Base-by-base conservation (phyloP, 30 jellyfish, hydroid and myxozoan genomes). In the Sanderia malayensis region DNA sequence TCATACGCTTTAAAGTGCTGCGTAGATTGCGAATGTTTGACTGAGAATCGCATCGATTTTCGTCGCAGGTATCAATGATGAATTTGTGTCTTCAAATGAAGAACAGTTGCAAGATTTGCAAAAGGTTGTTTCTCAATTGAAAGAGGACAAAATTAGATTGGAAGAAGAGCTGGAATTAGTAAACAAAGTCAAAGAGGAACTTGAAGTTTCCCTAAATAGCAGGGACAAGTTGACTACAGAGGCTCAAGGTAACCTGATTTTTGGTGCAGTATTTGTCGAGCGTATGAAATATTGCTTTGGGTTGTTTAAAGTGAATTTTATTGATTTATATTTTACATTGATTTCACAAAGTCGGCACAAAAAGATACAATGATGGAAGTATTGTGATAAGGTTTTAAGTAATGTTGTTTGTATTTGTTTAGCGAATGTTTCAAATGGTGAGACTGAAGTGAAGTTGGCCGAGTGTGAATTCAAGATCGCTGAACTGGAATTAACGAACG, bases 401-500 rank as follows among this genome's bases (percentile, higher is more conserved):
- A n/a, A n/a, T n/a, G n/a, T n/a, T 37, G 52, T 37, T 37, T 37
- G 10, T 13, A 4, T 37, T 37, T 13, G 13, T 37, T 37, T 13
- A 37, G 52, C 52, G 6, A 37, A 37, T 37, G 52, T 37, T 6
- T 37, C 52, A 37, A 37, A 13, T 37, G 52, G 52, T 37, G 52
- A 37, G 13, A 13, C 52, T 17, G 71, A 31, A 47, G 22, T 8
- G 71, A 49, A 70, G 26, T 2, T 70, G 46, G 71, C 52, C 0
- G 60, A 46, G 1, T 70, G 70, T 18, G 71, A 44, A 13, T 2
- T 52, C 60, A 70, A 49, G 28, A 13, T 52, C 19, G 71, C 34
- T 19, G 55, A 52, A 27, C 17, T 70, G 60, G 82, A 44, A 74
- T 41, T 1, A 30, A 10, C 9, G 76, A 74, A 59, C 17, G 68